Percentiles rank a stretch among this genome's conserved stretches.
These are phyloP conservation scores for Theretra japonica DNA, from an alignment of 2,888 invertebrate species.

Conservation along the genomic window DNA sequence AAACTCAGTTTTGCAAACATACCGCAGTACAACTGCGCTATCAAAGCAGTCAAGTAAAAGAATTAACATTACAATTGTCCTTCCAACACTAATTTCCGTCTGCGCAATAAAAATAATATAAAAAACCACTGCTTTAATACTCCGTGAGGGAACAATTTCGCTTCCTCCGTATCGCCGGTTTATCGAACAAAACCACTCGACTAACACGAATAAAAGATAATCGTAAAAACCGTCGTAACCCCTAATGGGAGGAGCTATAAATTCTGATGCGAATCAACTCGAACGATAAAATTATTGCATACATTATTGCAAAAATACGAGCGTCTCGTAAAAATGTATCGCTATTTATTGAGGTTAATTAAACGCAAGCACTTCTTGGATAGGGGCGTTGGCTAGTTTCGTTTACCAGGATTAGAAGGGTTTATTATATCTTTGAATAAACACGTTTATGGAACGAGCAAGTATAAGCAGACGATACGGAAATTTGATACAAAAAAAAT, in stretches of 20 bases:
- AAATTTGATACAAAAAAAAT: too few species aligned
- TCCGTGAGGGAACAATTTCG: conserved; percentile 3
- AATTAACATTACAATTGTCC: too few species aligned
- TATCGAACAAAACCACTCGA: conserved; percentile 27
- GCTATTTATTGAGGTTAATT: conserved; percentile 19
- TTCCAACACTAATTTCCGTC: too few species aligned
- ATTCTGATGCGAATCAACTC: conserved; percentile 24
- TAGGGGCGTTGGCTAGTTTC: not conserved
- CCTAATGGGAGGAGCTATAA: conserved; percentile 23
- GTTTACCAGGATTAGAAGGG: too few species aligned
- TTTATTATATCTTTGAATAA: too few species aligned
- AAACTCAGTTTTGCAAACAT: too few species aligned
- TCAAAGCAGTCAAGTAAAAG: too few species aligned
- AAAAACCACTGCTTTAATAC: conserved; percentile 22
- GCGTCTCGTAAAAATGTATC: conserved; percentile 21
- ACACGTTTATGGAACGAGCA: too few species aligned
- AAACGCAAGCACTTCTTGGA: not conserved
- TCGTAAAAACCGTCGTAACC: conserved; percentile 28
- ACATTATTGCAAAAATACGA: conserved; percentile 25
- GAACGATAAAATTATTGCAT: conserved; percentile 39
- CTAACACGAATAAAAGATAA: conserved; percentile 29
- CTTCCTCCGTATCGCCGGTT: conserved; percentile 13
- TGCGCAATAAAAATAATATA: not conserved
- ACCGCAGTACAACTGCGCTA: too few species aligned
- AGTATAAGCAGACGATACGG: too few species aligned